Evolutionary conservation across 2,797 vertebrate species (phyloP), one percentile per base, ranked within the genome.

Genomic region (Siniperca scherzeri): DNA sequence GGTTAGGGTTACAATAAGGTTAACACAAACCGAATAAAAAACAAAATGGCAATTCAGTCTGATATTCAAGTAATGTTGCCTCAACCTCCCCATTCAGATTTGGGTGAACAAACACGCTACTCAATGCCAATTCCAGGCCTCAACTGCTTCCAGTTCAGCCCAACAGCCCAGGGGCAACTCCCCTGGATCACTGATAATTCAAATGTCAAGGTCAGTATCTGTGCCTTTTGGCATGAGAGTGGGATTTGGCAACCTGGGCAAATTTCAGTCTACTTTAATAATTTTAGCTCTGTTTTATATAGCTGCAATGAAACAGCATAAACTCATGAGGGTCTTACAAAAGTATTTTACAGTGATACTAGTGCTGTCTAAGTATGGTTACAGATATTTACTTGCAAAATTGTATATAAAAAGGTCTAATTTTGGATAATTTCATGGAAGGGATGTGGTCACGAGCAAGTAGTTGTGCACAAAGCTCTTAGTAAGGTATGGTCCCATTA

Each of bases 161-260:
- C 67, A 69, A 30, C 52, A 64, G 21, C 66, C 50, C 62, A 38
- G 60, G n/a, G 78, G 59, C 30, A 74, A 46, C 66, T 84, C 73
- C 30, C 66, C 19, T 48, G 69, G 60, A 87, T 74, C 38, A 72
- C 79, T 60, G 25, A 74, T 74, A 68, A 84, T 83, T 80, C 77
- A 88, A 74, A 88, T 77, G 70, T 78, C 67, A 79, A 70, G 67
- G 77, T 53, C 80, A 30, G 64, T 40, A 59, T 65, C 53, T 72
- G 46, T 52, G 44, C 14, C 21, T 52, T 67, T 59, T 53, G 48
- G 46, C 42, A 25, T 55, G 25, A 66, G 9, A 71, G 12, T 61
- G 33, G 42, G 61, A 75, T 69, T 72, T 60, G 38, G 60, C 56
- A 69, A 59, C n/a, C 3, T n/a, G 61, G n/a, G 74, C 44, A 17